Conservation (phyloP, 1,140 invertebrate genomes). For the Hestina assimilis region DNA sequence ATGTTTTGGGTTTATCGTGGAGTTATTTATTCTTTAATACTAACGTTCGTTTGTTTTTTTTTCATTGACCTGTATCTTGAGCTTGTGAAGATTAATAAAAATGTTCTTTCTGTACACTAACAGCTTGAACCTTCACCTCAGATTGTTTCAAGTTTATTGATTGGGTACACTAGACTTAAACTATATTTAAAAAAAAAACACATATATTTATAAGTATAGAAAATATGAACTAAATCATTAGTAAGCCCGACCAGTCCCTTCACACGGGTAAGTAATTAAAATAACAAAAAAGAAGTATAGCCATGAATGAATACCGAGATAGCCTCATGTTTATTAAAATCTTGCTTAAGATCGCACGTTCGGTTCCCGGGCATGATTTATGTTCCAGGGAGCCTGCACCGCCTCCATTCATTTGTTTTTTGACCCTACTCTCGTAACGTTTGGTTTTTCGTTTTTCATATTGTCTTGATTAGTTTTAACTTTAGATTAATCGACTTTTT, state of each 20-base stretch:
- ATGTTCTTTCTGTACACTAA: neutral
- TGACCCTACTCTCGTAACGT: constrained; percentile 38
- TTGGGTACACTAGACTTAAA: neutral
- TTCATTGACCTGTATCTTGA: neutral
- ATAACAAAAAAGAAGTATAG: constrained; percentile 56
- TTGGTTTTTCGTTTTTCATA: constrained; percentile 60
- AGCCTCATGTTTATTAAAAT: constrained; percentile 72
- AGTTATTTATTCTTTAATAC: constrained; percentile 13
- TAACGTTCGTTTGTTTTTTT: neutral
- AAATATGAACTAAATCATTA: constrained; percentile 21
- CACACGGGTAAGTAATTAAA: constrained; percentile 64
- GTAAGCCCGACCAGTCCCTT: constrained; percentile 36
- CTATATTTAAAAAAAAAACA: neutral
- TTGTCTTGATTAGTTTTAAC: constrained; percentile 71
- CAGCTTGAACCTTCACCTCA: too few relatives aligned
- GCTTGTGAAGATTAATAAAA: neutral
- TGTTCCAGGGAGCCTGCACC: constrained; percentile 50
- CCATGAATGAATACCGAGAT: constrained; percentile 65
- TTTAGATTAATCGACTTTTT: constrained; percentile 35
- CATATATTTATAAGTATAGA: neutral
- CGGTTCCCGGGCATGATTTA: constrained; percentile 64
- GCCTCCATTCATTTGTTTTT: constrained; percentile 72
- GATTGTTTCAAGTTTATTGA: too few relatives aligned
- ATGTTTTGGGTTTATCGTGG: constrained; percentile 21
- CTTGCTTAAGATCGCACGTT: constrained; percentile 50